Evolutionary conservation across 2,113 vertebrate genomes (phyloP).

Genomic region (Scolopax mira): DNA sequence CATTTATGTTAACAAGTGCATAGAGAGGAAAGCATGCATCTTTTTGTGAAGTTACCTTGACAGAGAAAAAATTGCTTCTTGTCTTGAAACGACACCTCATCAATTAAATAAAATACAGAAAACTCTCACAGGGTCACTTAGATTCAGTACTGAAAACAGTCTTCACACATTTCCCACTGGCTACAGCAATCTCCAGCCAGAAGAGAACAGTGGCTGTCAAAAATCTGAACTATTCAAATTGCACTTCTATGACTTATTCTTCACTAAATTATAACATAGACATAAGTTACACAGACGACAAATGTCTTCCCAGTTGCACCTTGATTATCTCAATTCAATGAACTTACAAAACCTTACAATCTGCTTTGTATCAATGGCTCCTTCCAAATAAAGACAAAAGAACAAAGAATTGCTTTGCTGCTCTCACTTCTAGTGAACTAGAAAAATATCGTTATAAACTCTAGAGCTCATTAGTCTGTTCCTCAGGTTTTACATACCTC

Average conservation of each 20-base stretch:
- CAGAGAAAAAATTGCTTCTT: background rate
- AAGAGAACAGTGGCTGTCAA: background rate
- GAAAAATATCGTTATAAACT: background rate
- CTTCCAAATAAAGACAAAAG: background rate
- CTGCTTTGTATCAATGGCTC: background rate
- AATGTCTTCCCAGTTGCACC: background rate
- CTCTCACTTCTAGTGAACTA: background rate
- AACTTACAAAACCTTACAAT: background rate
- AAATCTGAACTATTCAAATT: background rate
- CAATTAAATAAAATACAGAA: background rate
- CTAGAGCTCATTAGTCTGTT: background rate
- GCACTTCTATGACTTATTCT: background rate
- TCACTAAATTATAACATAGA: background rate
- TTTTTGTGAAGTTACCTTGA: background rate
- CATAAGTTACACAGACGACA: background rate
- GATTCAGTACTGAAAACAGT: background rate
- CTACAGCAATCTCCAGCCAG: background rate
- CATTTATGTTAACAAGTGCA: background rate
- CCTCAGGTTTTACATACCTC: slow-evolving; percentile 75
- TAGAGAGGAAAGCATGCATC: background rate
- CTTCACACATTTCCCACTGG: background rate
- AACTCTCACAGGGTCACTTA: background rate
- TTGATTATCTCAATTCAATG: background rate
- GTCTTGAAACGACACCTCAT: background rate
- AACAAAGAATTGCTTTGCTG: background rate